Base-by-base conservation (phyloP, 2,888 invertebrate species). In the Osmoderma eremita region DNA sequence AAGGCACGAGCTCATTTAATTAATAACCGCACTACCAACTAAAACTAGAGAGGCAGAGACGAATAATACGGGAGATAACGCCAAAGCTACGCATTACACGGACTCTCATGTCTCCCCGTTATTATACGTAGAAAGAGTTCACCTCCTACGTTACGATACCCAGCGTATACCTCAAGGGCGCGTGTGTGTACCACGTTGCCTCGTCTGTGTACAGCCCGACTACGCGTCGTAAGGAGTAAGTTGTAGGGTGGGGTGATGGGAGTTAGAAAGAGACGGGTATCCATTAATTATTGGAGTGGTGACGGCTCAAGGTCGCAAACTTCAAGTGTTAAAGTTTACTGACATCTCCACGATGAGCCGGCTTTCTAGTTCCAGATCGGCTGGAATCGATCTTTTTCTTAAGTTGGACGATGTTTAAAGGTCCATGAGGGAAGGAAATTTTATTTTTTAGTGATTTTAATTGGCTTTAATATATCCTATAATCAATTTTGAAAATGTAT, bases 271-370 rank as follows among this genome's bases (percentile, higher is more conserved):
- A 45, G 58, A 61, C 30, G 6, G 56, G 39, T 65, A 53, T 74
- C 71, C 74, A 73, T 79, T 80, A 81, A 82, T 84, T 84, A 84
- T 83, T 83, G 82, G 45, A 53, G 81, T 77, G 77, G 74, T 76
- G 78, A 74, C 78, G 71, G 72, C 75, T 81, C 84, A 84, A 83
- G 84, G 83, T 83, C 82, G 79, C 75, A 73, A 74, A 63, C 68
- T 69, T 73, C 69, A 63, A 67, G 78, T 79, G 80, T 78, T 73
- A 74, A 76, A 75, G 75, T 76, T 75, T 73, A 67, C 65, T 69
- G 74, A 67, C 76, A 75, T 74, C 73, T 41, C 30, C n/a, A n/a
- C n/a, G n/a, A n/a, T n/a, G n/a, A n/a, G n/a, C n/a, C n/a, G n/a
- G n/a, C n/a, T n/a, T n/a, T n/a, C n/a, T n/a, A n/a, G n/a, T n/a